phyloP scores from a whole-genome alignment of 2,113 vertebrate species.

The Leuciscus idus region DNA sequence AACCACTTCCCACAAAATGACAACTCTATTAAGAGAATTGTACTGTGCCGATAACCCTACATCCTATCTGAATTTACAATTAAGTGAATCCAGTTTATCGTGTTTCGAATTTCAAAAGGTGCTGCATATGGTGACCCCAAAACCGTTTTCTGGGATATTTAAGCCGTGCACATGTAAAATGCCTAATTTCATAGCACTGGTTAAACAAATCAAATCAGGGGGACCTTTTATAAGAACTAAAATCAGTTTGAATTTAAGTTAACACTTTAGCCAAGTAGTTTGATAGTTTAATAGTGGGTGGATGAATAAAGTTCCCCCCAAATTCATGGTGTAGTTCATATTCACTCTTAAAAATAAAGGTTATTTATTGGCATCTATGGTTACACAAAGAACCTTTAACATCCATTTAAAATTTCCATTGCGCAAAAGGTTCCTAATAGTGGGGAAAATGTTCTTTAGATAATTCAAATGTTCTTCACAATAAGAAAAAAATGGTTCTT shows the following conservation, averaged over 20 bases:
- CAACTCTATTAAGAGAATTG: neutral
- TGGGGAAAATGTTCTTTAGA: no score
- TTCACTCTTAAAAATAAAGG: neutral
- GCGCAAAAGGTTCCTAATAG: neutral
- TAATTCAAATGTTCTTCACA: no score
- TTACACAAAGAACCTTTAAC: neutral
- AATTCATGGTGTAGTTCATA: no score
- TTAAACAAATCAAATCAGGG: no score
- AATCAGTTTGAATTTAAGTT: no score
- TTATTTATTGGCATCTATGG: neutral
- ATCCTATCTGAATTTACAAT: constrained; percentile 17
- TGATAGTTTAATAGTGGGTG: no score
- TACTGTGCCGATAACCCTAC: neutral
- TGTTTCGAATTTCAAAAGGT: neutral
- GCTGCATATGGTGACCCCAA: neutral
- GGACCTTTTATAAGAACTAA: no score
- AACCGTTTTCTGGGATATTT: neutral
- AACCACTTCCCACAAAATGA: constrained; percentile 2
- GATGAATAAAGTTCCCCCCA: no score
- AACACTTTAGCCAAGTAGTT: no score
- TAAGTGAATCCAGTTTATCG: neutral
- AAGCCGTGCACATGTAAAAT: neutral
- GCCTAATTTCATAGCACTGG: neutral
- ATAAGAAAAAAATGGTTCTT: no score
- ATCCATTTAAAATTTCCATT: neutral